These are phyloP conservation scores for Atractosteus spatula DNA, from an alignment of 2,113 vertebrate species.

Conservation along the genomic window DNA sequence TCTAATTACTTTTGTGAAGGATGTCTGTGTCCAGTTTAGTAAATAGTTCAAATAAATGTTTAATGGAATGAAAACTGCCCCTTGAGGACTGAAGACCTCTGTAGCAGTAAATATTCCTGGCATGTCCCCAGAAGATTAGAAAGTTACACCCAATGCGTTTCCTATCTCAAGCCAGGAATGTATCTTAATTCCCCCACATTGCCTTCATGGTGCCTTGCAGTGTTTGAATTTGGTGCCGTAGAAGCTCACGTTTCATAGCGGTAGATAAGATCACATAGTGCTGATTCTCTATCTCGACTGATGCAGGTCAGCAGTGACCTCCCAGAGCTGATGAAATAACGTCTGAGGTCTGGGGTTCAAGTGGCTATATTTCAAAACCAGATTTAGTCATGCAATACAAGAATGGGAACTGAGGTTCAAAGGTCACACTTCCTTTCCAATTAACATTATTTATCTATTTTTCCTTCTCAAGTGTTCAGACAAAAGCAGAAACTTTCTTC, in stretches of 20 bases:
- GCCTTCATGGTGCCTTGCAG: slow-evolving; percentile 38
- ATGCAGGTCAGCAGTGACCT: slow-evolving; percentile 31
- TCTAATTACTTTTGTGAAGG: too few species aligned
- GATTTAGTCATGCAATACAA: slow-evolving; percentile 47
- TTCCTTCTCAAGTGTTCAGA: neutral
- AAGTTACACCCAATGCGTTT: too few species aligned
- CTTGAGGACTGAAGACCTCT: too few species aligned
- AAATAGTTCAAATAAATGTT: too few species aligned
- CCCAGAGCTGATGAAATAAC: slow-evolving; percentile 27
- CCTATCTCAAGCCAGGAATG: too few species aligned
- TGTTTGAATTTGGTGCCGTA: slow-evolving; percentile 36
- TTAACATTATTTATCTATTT: slow-evolving; percentile 21
- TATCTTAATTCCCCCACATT: slow-evolving; percentile 27
- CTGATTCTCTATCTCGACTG: slow-evolving; percentile 48
- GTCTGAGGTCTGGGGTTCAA: slow-evolving; percentile 24
- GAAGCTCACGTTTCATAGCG: slow-evolving; percentile 49
- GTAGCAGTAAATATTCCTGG: too few species aligned
- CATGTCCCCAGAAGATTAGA: too few species aligned
- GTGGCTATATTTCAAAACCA: slow-evolving; percentile 34
- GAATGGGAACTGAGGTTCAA: slow-evolving; percentile 45
- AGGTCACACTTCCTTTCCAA: slow-evolving; percentile 40
- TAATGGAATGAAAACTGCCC: too few species aligned
- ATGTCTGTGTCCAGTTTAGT: too few species aligned
- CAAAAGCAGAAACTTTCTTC: neutral
- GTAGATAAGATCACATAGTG: slow-evolving; percentile 56